phyloP scores from a whole-genome alignment of 2,113 vertebrate genomes.

The Micronisus gabar region DNA sequence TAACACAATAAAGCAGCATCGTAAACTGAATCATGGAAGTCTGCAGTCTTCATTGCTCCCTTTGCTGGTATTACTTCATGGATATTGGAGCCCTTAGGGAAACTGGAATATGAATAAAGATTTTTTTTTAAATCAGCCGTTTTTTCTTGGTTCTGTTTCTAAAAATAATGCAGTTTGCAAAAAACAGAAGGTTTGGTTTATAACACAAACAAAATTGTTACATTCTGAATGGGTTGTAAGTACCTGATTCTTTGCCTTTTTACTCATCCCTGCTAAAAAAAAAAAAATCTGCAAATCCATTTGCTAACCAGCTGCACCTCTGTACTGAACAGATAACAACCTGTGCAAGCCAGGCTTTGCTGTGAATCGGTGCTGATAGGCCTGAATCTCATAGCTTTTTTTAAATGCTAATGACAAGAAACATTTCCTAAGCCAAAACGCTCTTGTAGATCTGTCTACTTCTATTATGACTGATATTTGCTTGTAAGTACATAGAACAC shows the following conservation, averaged over 20 bases:
- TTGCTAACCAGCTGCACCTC: constrained; percentile 99
- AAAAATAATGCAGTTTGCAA: constrained; percentile 90
- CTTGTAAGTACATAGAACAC: constrained; percentile 99
- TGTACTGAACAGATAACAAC: constrained; percentile 99
- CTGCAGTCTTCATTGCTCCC: constrained; percentile 74
- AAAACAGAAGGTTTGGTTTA: constrained; percentile 91
- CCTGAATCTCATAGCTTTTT: constrained; percentile 99
- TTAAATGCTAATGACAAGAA: constrained; percentile 99
- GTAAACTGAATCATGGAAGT: constrained; percentile 71
- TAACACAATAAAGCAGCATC: constrained; percentile 72
- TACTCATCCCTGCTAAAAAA: constrained; percentile 97
- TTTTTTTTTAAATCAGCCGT: constrained; percentile 76
- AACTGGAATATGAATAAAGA: constrained; percentile 96
- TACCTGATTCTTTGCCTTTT: constrained; percentile 98
- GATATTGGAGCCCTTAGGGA: constrained; percentile 87
- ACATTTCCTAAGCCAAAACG: constrained; percentile 95
- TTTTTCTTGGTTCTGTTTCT: constrained; percentile 79
- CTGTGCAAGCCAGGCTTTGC: constrained; percentile 97
- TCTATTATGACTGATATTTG: constrained; percentile 99
- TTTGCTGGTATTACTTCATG: constrained; percentile 81
- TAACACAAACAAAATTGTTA: constrained; percentile 89
- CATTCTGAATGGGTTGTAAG: constrained; percentile 94
- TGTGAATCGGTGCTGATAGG: constrained; percentile 98
- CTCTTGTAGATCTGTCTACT: constrained; percentile 99
- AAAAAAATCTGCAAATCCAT: constrained; percentile 99